Evolutionary conservation across 1,140 invertebrate genomes (phyloP).

Genomic region (Elymnias hypermnestra): DNA sequence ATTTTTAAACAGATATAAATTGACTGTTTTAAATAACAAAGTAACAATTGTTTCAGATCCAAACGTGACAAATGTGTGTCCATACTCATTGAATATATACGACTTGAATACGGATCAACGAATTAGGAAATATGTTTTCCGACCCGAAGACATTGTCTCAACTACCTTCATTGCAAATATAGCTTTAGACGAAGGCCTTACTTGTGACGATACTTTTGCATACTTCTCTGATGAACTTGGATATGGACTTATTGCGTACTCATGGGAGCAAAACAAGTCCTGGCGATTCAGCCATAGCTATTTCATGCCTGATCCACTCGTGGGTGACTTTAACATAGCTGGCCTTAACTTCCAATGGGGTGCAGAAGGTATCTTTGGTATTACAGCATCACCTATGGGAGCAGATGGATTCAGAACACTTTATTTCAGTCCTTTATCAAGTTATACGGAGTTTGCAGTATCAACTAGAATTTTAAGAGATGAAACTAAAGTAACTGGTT

Average conservation of each 20-base stretch:
- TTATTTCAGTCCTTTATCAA: constrained; percentile 87
- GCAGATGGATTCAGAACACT: constrained; percentile 81
- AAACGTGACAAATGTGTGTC: constrained; percentile 82
- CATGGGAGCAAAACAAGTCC: constrained; percentile 83
- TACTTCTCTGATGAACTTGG: constrained; percentile 89
- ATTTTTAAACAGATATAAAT: too few relatives aligned
- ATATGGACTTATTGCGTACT: constrained; percentile 87
- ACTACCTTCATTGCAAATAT: constrained; percentile 90
- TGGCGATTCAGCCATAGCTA: constrained; percentile 86
- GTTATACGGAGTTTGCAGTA: constrained; percentile 85
- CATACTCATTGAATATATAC: constrained; percentile 84
- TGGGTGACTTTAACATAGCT: constrained; percentile 86
- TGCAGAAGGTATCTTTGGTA: constrained; percentile 88
- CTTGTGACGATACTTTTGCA: constrained; percentile 85
- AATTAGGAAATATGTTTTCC: constrained; percentile 82
- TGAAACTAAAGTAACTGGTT: constrained; percentile 79
- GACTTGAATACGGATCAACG: constrained; percentile 84
- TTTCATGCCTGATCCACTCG: constrained; percentile 86
- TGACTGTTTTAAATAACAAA: too few relatives aligned
- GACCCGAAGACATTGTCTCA: constrained; percentile 83
- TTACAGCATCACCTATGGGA: constrained; percentile 81
- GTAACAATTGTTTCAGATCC: constrained; percentile 57
- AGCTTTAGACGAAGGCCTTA: constrained; percentile 84
- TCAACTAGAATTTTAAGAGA: constrained; percentile 84
- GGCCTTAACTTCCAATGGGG: constrained; percentile 90